phyloP scores from a whole-genome alignment of 2,113 vertebrate genomes.

The Prionailurus bengalensis region DNA sequence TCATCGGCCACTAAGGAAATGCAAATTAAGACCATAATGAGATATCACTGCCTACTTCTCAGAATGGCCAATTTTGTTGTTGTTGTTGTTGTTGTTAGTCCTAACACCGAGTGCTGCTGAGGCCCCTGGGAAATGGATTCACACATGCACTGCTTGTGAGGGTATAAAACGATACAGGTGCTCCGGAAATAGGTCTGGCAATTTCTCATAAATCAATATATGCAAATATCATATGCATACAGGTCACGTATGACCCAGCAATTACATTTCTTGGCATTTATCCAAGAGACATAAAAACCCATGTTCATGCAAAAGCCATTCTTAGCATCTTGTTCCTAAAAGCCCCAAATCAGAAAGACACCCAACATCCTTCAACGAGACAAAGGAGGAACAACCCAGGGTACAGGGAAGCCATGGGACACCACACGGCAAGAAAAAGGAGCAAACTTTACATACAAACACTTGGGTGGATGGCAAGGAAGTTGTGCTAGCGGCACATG shows the following conservation, averaged over 20 bases:
- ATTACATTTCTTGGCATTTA: neutral
- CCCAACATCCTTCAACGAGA: neutral
- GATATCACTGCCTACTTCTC: neutral
- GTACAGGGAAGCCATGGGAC: accelerated
- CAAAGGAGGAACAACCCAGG: neutral
- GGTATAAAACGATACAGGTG: no score
- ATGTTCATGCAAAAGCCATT: neutral
- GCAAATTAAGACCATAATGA: neutral
- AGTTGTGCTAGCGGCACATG: neutral
- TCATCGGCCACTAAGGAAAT: neutral
- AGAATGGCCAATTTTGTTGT: neutral
- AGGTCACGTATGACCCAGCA: no score
- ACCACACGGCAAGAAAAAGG: accelerated
- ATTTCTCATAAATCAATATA: neutral
- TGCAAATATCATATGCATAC: neutral
- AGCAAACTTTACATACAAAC: neutral
- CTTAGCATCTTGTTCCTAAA: neutral
- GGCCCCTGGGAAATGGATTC: neutral
- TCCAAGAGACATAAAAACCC: neutral
- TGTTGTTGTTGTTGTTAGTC: neutral
- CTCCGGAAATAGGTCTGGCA: neutral
- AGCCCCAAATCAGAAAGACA: neutral
- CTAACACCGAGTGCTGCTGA: neutral
- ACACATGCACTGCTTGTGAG: neutral
- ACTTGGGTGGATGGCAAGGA: accelerated